A percentile compares a stretch with the other conserved stretches of the same genome.
phyloP scores from a whole-genome alignment of 1,140 invertebrate genomes.

The Parasteatoda tepidariorum region DNA sequence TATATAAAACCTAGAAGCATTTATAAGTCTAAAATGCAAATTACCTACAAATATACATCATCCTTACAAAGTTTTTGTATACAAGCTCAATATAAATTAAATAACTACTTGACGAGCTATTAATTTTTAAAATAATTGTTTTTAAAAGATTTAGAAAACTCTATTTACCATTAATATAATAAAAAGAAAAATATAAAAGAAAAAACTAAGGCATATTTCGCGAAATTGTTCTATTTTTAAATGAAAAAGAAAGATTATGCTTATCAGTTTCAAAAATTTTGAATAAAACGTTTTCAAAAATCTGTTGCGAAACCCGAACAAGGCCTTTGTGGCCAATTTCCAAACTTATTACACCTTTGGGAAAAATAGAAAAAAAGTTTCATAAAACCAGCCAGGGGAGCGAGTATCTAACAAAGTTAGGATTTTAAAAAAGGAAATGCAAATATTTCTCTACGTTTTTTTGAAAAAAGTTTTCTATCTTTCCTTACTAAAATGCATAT shows the following conservation, averaged over 20 bases:
- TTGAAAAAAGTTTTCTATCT: neutral
- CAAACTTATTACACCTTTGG: conserved; percentile 21
- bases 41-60: too few species aligned
- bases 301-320: conserved; percentile 31
- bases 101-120: too few species aligned
- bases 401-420: conserved; percentile 71
- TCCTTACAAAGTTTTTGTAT: too few species aligned
- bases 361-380: conserved; percentile 42
- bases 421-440: neutral
- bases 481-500: neutral
- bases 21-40: too few species aligned
- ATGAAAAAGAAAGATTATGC: conserved; percentile 42
- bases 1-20: too few species aligned
- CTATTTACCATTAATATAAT: too few species aligned
- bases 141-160: too few species aligned
- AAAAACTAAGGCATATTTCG: too few species aligned
- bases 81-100: too few species aligned
- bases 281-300: conserved; percentile 51
- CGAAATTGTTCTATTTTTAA: too few species aligned
- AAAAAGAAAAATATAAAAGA: too few species aligned
- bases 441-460: neutral
- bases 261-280: conserved; percentile 47
- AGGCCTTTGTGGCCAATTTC: conserved; percentile 38
- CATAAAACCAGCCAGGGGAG: conserved; percentile 23
- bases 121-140: too few species aligned